Percentiles rank a stretch among this genome's conserved stretches.
These are phyloP conservation scores for Drymodes brunneopygia DNA, from an alignment of 2,113 vertebrate species.

Conservation along the genomic window DNA sequence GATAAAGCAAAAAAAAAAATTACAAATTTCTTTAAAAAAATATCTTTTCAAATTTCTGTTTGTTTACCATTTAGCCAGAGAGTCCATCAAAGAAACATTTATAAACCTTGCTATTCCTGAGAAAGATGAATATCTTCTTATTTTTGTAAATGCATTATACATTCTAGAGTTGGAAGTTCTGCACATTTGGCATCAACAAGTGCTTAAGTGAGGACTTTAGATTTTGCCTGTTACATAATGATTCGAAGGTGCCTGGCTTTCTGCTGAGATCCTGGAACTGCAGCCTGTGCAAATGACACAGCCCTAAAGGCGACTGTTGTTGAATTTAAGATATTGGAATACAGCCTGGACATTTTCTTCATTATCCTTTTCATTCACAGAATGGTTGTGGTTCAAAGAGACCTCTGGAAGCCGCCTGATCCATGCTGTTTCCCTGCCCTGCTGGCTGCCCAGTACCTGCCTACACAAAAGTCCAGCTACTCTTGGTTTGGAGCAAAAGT, in stretches of 20 bases:
- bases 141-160: background rate
- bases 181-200: background rate
- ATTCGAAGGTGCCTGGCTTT: background rate
- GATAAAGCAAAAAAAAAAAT: background rate
- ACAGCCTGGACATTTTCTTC: background rate
- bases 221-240: background rate
- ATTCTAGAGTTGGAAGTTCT: background rate
- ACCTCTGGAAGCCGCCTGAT: background rate
- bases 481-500: background rate
- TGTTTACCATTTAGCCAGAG: background rate
- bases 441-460: background rate
- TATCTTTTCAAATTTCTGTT: background rate
- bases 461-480: background rate
- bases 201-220: background rate
- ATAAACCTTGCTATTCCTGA: background rate
- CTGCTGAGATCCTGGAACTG: background rate
- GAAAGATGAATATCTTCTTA: background rate
- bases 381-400: background rate
- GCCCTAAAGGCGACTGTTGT: fast-evolving
- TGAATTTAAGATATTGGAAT: background rate
- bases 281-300: background rate
- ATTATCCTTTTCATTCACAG: background rate
- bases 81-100: background rate
- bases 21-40: background rate
- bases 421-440: background rate